Percentiles rank a stretch among this genome's conserved stretches.
Conservation (phyloP, 2,888 invertebrate species). For the Melolontha melolontha region DNA sequence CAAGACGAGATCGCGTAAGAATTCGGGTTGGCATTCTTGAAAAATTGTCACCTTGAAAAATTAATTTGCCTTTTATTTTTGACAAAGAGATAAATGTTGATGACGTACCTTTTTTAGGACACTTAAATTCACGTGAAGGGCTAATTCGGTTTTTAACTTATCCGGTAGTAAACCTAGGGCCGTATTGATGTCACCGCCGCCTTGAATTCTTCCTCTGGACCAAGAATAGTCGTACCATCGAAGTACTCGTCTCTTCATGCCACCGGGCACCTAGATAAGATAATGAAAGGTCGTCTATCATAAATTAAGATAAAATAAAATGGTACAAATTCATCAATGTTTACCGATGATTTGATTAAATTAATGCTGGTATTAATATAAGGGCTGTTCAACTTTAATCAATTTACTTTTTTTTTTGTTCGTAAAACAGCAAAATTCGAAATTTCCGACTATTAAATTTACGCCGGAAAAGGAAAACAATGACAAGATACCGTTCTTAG, state of each 20-base stretch:
- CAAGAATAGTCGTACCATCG: constrained; percentile 99
- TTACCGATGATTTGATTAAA: too few species aligned
- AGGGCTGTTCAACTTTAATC: too few species aligned
- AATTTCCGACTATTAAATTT: too few species aligned
- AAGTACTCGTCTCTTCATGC: constrained; percentile 95
- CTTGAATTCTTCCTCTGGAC: constrained; percentile 95
- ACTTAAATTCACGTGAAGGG: constrained; percentile 93
- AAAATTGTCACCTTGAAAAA: constrained; percentile 87
- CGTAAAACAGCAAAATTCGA: too few species aligned
- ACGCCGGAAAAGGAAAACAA: too few species aligned
- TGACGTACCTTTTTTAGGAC: constrained; percentile 88
- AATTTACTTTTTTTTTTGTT: too few species aligned
- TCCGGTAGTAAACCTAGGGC: constrained; percentile 93
- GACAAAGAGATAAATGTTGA: background rate
- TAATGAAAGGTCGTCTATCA: too few species aligned
- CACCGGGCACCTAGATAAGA: constrained; percentile 80
- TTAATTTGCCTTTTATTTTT: background rate
- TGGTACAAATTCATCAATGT: too few species aligned
- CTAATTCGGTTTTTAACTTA: constrained; percentile 96
- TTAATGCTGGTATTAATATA: too few species aligned
- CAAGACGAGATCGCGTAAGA: constrained; percentile 94
- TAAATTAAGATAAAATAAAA: too few species aligned
- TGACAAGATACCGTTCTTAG: too few species aligned
- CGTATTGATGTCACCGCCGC: constrained; percentile 96
- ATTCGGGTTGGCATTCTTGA: constrained; percentile 98